These are phyloP conservation scores for Hymenopus coronatus DNA, from an alignment of 2,888 invertebrate species.

Conservation along the genomic window DNA sequence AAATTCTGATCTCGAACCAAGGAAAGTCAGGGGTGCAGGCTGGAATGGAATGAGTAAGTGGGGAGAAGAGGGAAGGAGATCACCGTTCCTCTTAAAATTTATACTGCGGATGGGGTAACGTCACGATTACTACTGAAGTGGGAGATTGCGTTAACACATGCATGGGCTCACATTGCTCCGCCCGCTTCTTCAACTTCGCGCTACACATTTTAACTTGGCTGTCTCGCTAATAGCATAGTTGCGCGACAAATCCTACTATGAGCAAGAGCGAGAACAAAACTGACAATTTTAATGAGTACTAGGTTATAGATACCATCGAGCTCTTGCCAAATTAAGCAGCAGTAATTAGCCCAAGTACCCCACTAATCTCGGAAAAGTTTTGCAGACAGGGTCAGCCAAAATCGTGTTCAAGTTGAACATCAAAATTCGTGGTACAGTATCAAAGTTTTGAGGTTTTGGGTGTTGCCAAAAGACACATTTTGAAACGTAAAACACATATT, in stretches of 20 bases:
- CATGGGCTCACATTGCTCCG: not conserved
- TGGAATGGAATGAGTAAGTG: not conserved
- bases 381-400: not conserved
- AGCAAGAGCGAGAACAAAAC: not conserved
- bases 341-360: not conserved
- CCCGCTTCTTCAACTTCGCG: not conserved
- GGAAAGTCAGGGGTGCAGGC: not conserved
- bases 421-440: not conserved
- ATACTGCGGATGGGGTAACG: not conserved
- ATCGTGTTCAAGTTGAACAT: not conserved
- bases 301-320: not conserved
- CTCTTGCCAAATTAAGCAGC: not conserved
- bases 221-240: not conserved
- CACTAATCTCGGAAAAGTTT: not conserved
- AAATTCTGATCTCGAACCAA: not conserved
- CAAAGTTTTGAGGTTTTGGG: too few species aligned
- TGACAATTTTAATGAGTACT: not conserved
- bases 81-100: not conserved
- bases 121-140: not conserved
- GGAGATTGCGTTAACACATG: not conserved
- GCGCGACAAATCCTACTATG: not conserved
- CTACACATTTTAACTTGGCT: not conserved
- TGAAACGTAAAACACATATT: too few species aligned
- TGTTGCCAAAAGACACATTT: too few species aligned
- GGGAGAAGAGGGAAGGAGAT: not conserved